Evolutionary conservation across 2,888 invertebrate species (phyloP), one percentile per base, ranked within the genome.

Genomic region (Myopa tessellatipennis): DNA sequence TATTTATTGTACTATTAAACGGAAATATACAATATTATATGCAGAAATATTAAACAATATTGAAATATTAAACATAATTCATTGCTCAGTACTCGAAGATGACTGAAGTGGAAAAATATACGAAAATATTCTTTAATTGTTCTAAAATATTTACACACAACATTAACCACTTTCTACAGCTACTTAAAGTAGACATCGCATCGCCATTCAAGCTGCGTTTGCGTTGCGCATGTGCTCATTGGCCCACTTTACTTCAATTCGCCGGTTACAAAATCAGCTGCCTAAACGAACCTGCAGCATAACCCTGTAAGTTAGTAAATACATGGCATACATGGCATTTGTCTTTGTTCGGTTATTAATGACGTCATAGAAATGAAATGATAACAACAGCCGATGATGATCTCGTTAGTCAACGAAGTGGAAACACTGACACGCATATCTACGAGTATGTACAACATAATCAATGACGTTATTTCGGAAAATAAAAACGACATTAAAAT

Each of bases 141-240:
- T 45, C 45, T 45, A 6, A 45, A 45, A 0, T 1, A 26, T 45
- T 6, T 45, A 8, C 10, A 10, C 45, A 8, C 45, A 45, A 8
- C 45, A 8, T 45, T 10, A 4, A 18, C 5, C 61, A 45, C 68
- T 68, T 68, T 68, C 68, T 40, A 68, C 40, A 50, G 68, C 68
- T 16, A 8, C n/a, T 18, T n/a, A 10, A 40, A 50, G 16, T n/a
- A 50, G 18, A n/a, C 16, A 5, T 10, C 58, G 16, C 40, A 72
- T 72, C 55, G 58, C 36, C 34, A 71, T 71, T 71, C 71, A 71
- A 34, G 12, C 38, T 72, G 71, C 71, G 71, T 72, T n/a, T 14
- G 12, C 58, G 58, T 72, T 52, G 70, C 70, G 52, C 55, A 71
- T 71, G 70, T 55, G 70, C 40, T 52, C 70, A 55, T n/a, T 72